phyloP scores from a whole-genome alignment of 2,797 vertebrate genomes.

The Microhierax caerulescens region DNA sequence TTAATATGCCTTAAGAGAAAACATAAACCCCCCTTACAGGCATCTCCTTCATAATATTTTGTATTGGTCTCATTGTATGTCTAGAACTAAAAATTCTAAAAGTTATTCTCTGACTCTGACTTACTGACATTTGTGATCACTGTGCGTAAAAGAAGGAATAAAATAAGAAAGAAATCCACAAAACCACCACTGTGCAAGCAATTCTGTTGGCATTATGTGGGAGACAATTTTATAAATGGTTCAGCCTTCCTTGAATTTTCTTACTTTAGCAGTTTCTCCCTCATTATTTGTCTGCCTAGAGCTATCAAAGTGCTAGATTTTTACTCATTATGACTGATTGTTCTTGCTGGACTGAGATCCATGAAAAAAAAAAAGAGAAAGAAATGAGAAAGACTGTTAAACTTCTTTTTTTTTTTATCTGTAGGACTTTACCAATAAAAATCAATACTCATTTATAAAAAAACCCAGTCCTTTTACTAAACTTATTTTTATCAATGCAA shows the following conservation, averaged over 20 bases:
- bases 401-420: background rate
- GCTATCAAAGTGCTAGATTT: background rate
- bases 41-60: background rate
- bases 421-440: background rate
- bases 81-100: background rate
- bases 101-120: background rate
- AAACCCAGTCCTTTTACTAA: background rate
- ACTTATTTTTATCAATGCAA: background rate
- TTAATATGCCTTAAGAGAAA: background rate
- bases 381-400: background rate
- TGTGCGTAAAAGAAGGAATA: background rate
- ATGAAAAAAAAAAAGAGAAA: background rate
- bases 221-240: background rate
- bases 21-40: background rate
- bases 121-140: background rate
- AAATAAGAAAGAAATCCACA: background rate
- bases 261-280: background rate
- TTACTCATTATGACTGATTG: background rate
- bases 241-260: background rate
- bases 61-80: background rate
- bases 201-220: background rate
- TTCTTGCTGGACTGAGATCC: background rate
- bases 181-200: background rate
- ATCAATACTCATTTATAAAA: background rate
- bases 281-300: background rate